Conservation (phyloP, 2,797 vertebrate genomes). For the Neosilurus mollespiculum region DNA sequence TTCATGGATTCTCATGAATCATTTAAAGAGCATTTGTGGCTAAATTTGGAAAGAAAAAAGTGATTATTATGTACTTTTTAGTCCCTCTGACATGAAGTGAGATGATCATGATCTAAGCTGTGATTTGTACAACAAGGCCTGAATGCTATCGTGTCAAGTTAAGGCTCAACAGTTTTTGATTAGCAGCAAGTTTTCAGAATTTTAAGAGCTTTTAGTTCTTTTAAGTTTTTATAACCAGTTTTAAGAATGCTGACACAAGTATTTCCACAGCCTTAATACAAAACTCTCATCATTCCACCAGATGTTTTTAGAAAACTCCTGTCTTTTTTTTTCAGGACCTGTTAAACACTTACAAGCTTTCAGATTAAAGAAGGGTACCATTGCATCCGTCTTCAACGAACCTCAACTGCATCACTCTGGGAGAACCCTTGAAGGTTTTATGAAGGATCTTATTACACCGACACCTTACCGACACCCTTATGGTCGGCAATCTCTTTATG, state of each 20-base stretch:
- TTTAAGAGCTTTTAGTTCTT: background rate
- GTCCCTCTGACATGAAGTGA: background rate
- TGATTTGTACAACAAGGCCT: conserved; percentile 9
- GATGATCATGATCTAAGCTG: conserved; percentile 1
- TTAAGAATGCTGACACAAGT: background rate
- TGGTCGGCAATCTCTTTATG: too few species aligned
- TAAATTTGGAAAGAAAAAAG: conserved; percentile 46
- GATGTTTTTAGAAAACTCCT: background rate
- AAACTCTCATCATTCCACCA: background rate
- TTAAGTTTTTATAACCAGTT: background rate
- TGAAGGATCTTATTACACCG: too few species aligned
- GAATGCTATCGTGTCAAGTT: background rate
- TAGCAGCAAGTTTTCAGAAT: too few species aligned
- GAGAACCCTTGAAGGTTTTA: background rate
- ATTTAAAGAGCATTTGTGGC: conserved; percentile 45
- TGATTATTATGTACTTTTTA: conserved; percentile 22
- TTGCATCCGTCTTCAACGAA: background rate
- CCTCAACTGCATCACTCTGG: background rate
- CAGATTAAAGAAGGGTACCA: background rate
- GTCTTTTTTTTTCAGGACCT: background rate
- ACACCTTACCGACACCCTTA: too few species aligned
- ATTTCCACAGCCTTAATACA: background rate
- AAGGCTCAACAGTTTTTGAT: background rate
- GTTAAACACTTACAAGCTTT: background rate
- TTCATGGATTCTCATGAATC: conserved; percentile 57